Conservation (phyloP, 2,888 invertebrate species). For the Noctua comes region DNA sequence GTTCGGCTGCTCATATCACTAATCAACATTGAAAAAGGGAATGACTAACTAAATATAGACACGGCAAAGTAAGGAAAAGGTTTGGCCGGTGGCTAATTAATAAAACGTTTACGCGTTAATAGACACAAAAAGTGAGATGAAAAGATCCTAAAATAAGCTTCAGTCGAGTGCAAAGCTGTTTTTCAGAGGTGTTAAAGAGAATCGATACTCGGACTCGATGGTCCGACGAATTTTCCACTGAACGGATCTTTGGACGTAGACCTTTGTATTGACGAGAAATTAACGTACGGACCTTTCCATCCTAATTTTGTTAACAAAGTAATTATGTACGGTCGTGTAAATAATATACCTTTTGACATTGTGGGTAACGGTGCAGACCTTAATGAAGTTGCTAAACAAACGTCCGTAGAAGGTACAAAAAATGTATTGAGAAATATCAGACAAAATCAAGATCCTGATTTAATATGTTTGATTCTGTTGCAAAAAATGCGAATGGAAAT, state of each 20-base stretch:
- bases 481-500: conserved; percentile 69
- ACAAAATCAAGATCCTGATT: conserved; percentile 35
- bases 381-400: conserved; percentile 52
- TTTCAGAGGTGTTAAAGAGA: conserved; percentile 89
- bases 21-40: conserved; percentile 39
- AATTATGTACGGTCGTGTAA: conserved; percentile 79
- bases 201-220: conserved; percentile 87
- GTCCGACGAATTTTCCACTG: conserved; percentile 90
- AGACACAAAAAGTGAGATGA: conserved; percentile 86
- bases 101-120: conserved; percentile 82
- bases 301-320: conserved; percentile 82
- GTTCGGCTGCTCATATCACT: conserved; percentile 60
- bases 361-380: conserved; percentile 52
- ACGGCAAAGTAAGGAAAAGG: conserved; percentile 63
- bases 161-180: conserved; percentile 87
- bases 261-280: conserved; percentile 88
- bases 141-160: conserved; percentile 89
- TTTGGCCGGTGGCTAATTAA: conserved; percentile 66
- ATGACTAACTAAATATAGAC: conserved; percentile 60
- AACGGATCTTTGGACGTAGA: conserved; percentile 85
- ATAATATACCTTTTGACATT: conserved; percentile 72
- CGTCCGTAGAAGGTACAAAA: conserved; percentile 32
- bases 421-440: conserved; percentile 37
- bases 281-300: conserved; percentile 85
- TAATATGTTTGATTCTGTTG: conserved; percentile 56